A percentile compares a stretch with the other conserved stretches of the same genome.
These are phyloP conservation scores for Stomatorhinus ivindoensis DNA, from an alignment of 2,113 vertebrate genomes.

Conservation along the genomic window DNA sequence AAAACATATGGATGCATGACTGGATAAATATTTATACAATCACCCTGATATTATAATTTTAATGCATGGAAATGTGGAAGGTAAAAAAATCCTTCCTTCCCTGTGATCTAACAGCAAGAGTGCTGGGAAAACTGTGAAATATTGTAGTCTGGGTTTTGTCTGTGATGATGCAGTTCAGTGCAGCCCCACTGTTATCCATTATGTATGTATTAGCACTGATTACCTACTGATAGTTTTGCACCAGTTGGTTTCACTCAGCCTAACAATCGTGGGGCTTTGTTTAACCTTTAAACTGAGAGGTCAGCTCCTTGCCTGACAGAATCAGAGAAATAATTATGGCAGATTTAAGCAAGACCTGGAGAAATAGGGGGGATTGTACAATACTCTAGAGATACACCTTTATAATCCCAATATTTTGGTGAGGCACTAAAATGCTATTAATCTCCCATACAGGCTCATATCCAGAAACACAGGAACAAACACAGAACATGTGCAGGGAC, in stretches of 20 bases:
- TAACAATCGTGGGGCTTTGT: slow-evolving; percentile 87
- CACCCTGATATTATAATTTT: not conserved
- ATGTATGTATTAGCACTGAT: slow-evolving; percentile 98
- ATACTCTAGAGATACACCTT: slow-evolving; percentile 27
- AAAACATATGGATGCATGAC: not conserved
- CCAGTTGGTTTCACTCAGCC: slow-evolving; percentile 94
- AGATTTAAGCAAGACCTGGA: slow-evolving; percentile 58
- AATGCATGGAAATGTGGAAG: not conserved
- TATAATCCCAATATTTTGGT: slow-evolving; percentile 15
- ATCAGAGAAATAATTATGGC: slow-evolving; percentile 68
- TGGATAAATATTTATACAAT: not conserved
- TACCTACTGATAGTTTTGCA: slow-evolving; percentile 84
- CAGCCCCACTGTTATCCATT: slow-evolving; percentile 85
- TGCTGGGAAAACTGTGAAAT: slow-evolving; percentile 65
- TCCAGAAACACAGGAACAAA: not conserved
- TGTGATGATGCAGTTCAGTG: slow-evolving; percentile 76
- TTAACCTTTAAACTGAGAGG: slow-evolving; percentile 85
- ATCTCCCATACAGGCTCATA: not conserved
- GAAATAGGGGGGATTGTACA: slow-evolving; percentile 49
- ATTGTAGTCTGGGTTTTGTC: slow-evolving; percentile 74
- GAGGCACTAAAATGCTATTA: not conserved
- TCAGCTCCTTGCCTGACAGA: slow-evolving; percentile 64
- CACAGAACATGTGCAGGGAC: slow-evolving; percentile 9
- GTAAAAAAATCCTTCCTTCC: not conserved
- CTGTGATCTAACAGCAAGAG: slow-evolving; percentile 26